Evolutionary conservation across 2,113 vertebrate genomes (phyloP).

Genomic region (Hydrochoerus hydrochaeris): DNA sequence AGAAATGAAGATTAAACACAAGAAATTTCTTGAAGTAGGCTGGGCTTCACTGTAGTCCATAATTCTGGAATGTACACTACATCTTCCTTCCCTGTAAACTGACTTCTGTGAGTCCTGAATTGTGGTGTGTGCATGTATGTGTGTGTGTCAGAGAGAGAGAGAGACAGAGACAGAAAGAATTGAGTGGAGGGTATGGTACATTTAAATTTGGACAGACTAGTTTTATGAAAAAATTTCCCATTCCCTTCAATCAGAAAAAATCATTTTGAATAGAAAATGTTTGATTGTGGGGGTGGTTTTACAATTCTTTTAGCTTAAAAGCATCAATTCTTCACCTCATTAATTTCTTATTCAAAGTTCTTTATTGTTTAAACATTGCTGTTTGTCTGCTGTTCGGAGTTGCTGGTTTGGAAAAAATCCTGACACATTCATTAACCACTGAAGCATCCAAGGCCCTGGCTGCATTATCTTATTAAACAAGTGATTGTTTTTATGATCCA

Average conservation of each 20-base stretch:
- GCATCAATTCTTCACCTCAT: conserved; percentile 67
- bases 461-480: conserved; percentile 65
- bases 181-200: background rate
- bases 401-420: conserved; percentile 71
- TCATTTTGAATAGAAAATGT: conserved; percentile 51
- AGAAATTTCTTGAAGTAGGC: conserved; percentile 37
- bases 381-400: conserved; percentile 65
- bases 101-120: background rate
- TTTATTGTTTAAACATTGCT: conserved; percentile 64
- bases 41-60: conserved; percentile 12
- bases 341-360: conserved; percentile 67
- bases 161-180: no score
- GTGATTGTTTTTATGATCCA: conserved; percentile 43
- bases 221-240: background rate
- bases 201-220: background rate
- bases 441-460: background rate
- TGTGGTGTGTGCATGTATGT: background rate
- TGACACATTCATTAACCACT: conserved; percentile 53
- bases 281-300: conserved; percentile 48
- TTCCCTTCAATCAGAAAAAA: conserved; percentile 56
- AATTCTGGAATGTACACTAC: conserved; percentile 43
- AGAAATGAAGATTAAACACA: conserved; percentile 51
- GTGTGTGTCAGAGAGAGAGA: background rate
- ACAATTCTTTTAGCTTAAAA: conserved; percentile 60
- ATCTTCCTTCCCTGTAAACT: conserved; percentile 53